Evolutionary conservation across 2,888 invertebrate species (phyloP).

Genomic region (Mythimna pallens): DNA sequence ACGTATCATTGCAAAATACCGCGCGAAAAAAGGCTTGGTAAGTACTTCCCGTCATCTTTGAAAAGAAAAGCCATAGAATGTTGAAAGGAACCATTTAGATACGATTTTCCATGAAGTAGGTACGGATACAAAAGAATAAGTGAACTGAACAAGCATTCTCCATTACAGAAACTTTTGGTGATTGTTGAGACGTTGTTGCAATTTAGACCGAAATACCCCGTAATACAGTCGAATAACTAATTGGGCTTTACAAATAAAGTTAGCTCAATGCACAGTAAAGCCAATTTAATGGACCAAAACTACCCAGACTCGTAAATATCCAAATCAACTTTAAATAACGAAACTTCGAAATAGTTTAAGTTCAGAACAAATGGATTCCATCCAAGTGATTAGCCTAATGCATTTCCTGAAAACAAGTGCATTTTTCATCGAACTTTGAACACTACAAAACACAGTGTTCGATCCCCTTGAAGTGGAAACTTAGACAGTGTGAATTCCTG

Average conservation of each 20-base stretch:
- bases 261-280: slow-evolving; percentile 2
- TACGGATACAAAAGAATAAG: background rate
- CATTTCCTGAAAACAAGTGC: slow-evolving; percentile 29
- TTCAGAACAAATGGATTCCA: background rate
- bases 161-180: slow-evolving; percentile 1
- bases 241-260: slow-evolving; percentile 1
- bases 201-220: slow-evolving; percentile 3
- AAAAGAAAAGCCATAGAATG: background rate
- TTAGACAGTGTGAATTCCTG: slow-evolving; percentile 35
- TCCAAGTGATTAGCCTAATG: slow-evolving; percentile 19
- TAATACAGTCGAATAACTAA: slow-evolving; percentile 1
- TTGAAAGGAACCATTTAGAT: background rate
- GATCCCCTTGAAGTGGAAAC: slow-evolving; percentile 21
- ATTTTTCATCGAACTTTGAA: slow-evolving; percentile 21
- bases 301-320: slow-evolving; percentile 34
- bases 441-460: slow-evolving; percentile 30
- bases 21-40: too few species aligned
- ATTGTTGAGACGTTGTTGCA: background rate
- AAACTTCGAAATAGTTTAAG: background rate
- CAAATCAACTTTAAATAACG: background rate
- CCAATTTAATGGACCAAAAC: slow-evolving; percentile 3
- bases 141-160: slow-evolving; percentile 16
- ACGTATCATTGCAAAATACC: too few species aligned
- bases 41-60: background rate
- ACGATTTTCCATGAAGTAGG: background rate